Evolutionary conservation across 1,140 invertebrate genomes (phyloP), one percentile per base, ranked within the genome.

Genomic region (Rhynchophorus ferrugineus): DNA sequence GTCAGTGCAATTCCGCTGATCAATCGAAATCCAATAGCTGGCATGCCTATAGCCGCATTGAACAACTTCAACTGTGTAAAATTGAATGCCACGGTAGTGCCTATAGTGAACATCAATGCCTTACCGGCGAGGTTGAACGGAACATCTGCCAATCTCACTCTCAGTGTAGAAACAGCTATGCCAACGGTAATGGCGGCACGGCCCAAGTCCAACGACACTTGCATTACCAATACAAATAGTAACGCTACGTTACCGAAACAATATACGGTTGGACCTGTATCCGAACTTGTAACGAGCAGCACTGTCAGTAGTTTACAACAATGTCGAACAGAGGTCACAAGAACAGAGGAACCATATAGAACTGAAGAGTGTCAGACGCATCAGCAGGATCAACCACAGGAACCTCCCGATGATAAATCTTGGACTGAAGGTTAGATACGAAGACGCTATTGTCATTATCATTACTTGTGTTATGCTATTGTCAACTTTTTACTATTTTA

Each of bases 41-140:
- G n/a, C n/a, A n/a, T n/a, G n/a, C n/a, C n/a, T n/a, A n/a, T n/a
- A n/a, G n/a, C n/a, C n/a, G n/a, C n/a, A n/a, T 24, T 61, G 34
- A 69, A 69, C 50, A 68, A 65, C 47, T 69, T 66, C 51, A 66
- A 65, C 50, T 66, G 64, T 50, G 61, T 69, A 41, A 69, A 69
- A 58, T 55, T 69, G 39, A 69, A 68, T 44, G 61, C 66, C 43
- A 62, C 65, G 52, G 62, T 69, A 60, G 65, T 69, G 63, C 67
- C 67, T 62, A 65, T 69, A 55, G 65, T 68, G 18, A 69, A 67
- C 56, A 46, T 69, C 42, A 68, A 67, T 51, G 54, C 62, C 24
- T 48, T 69, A 59, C 65, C 67, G 58, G 58, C 63, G 38, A 59
- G 59, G 54, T 42, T 65, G 47, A 63, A 61, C 57, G 59, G 57